Conservation (phyloP, 2,888 invertebrate genomes). For the Disparrhopalites patrizii region DNA sequence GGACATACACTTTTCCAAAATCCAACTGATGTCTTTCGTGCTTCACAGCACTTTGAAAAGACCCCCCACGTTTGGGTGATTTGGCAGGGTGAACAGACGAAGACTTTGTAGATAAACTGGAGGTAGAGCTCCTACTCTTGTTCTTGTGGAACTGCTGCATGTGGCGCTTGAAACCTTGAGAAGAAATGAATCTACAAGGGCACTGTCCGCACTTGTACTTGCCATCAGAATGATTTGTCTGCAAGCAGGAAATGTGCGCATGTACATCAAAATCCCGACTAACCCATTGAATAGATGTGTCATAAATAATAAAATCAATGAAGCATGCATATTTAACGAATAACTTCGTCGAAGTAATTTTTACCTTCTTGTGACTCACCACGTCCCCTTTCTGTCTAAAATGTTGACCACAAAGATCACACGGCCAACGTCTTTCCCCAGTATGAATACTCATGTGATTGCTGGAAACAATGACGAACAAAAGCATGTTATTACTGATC, state of each 20-base stretch:
- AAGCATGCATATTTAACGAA: neutral
- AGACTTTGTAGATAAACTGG: no score
- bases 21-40: neutral
- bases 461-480: no score
- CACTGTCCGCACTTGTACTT: constrained; percentile 13
- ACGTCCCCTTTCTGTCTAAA: constrained; percentile 26
- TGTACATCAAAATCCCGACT: neutral
- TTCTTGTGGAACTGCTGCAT: neutral
- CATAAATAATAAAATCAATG: neutral
- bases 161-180: constrained; percentile 20
- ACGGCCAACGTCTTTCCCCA: constrained; percentile 19
- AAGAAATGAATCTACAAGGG: constrained; percentile 20
- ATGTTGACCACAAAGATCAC: constrained; percentile 16
- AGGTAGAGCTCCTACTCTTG: no score
- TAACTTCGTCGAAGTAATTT: neutral
- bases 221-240: constrained; percentile 25
- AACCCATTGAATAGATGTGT: neutral
- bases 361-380: constrained; percentile 24
- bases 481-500: no score
- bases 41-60: neutral
- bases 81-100: neutral
- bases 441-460: constrained; percentile 21
- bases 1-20: neutral
- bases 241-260: no score
- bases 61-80: neutral